These are phyloP conservation scores for Paramormyrops kingsleyae DNA, from an alignment of 2,113 vertebrate species.

Conservation along the genomic window DNA sequence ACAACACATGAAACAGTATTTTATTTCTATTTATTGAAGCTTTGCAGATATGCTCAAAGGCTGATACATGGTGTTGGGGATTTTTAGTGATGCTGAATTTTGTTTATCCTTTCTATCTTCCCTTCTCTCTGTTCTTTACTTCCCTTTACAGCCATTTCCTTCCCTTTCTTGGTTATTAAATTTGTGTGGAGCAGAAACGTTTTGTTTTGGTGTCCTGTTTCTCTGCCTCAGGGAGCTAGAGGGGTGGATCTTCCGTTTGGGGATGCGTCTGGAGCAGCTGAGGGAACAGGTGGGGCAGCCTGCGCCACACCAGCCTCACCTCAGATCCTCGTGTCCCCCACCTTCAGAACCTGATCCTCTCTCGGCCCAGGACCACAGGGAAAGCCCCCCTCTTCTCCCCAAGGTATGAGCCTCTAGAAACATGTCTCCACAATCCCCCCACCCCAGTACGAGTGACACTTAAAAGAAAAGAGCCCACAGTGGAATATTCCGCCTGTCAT, in stretches of 20 bases:
- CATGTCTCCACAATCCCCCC: background rate
- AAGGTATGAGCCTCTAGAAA: conserved; percentile 52
- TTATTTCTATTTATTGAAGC: background rate
- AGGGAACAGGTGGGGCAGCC: conserved; percentile 61
- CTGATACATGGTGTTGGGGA: background rate
- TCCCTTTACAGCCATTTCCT: background rate
- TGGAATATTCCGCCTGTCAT: background rate
- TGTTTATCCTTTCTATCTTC: background rate
- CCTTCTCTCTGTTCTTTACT: background rate
- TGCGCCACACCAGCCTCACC: background rate
- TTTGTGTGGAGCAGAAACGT: background rate
- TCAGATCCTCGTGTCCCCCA: conserved; percentile 14
- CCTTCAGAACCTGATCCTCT: conserved; percentile 1
- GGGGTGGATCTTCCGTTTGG: conserved; percentile 72
- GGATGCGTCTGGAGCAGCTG: conserved; percentile 68
- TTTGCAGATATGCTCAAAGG: background rate
- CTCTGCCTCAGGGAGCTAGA: conserved; percentile 67
- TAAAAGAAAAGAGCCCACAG: background rate
- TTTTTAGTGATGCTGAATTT: background rate
- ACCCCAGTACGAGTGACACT: background rate
- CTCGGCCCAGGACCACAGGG: background rate
- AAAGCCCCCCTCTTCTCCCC: background rate
- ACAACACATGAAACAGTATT: background rate
- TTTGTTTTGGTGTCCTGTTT: background rate
- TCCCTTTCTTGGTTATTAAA: background rate